Base-by-base conservation (phyloP, 2,797 vertebrate species). In the Chaunax sp. region DNA sequence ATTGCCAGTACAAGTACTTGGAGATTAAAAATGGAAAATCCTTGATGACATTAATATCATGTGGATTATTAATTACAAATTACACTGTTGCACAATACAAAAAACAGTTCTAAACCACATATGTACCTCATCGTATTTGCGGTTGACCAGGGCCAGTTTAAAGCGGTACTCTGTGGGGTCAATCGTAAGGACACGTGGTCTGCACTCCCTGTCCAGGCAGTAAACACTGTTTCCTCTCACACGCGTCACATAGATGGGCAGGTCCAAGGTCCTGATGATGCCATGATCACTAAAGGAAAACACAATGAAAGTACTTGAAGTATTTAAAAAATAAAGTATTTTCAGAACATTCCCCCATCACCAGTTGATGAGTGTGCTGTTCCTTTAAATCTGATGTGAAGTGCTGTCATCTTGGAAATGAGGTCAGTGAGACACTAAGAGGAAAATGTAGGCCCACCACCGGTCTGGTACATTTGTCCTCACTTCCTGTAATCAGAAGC, bases 111-210 rank as follows among this genome's bases (percentile, higher is more conserved):
- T n/a, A n/a, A 35, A 35, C 23, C 1, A 23, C 9, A 22, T 4
- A 64, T 89, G 1, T 41, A 98, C 98, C 97, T 99, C 97, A 4
- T 99, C 97, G 0, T 99, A 98, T 66, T 99, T 99, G 44, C 96
- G 94, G 90, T 98, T 98, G 85, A 99, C 96, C 74, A 99, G 91
- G 0, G 98, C 98, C 73, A 99, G 92, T 58, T 98, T 98, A 90
- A 99, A 99, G 68, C 96, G 96, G 90, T 99, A 99, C 82, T 99
- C 97, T 0, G 98, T 99, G 56, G 98, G 97, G 82, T 99, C 98
- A 0, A 99, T 98, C 77, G 95, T 98, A 69, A 99, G 96, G 37
- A 99, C 97, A 0, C 97, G 91, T 0, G 98, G 97, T 8, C 97
- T 92, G 72, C 98, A 98, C 70, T 99, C 97, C 1, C 98, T 89